Percentiles rank a stretch among this genome's conserved stretches.
Evolutionary conservation across 2,888 invertebrate species (phyloP).

Genomic region (Pycnomerus fuliginosus): DNA sequence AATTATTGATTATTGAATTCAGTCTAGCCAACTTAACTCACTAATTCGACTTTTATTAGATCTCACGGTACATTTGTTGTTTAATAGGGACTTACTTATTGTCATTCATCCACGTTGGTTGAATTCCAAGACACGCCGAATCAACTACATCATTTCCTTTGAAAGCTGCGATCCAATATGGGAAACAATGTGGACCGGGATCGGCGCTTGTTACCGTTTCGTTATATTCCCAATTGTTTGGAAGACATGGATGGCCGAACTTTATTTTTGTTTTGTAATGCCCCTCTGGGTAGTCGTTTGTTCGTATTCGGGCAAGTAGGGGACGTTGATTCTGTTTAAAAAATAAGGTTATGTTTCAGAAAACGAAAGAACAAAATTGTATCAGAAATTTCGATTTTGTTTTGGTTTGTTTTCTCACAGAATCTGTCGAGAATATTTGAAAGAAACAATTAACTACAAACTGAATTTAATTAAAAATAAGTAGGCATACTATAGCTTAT

Average conservation of each 20-base stretch:
- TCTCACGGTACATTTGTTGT: too few relatives aligned
- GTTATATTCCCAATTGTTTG: conserved; percentile 61
- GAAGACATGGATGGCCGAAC: conserved; percentile 58
- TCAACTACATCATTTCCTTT: conserved; percentile 59
- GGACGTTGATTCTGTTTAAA: conserved; percentile 51
- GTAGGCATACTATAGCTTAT: too few relatives aligned
- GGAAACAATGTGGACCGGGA: conserved; percentile 61
- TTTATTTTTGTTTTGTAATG: conserved; percentile 57
- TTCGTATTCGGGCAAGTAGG: conserved; percentile 49
- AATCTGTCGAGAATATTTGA: too few relatives aligned
- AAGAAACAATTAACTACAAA: too few relatives aligned
- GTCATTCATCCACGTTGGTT: conserved; percentile 85
- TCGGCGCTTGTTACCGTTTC: conserved; percentile 42
- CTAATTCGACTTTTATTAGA: too few relatives aligned
- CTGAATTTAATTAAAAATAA: too few relatives aligned
- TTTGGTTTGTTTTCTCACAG: too few relatives aligned
- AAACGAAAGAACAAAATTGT: too few relatives aligned
- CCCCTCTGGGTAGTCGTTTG: conserved; percentile 51
- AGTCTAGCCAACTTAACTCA: too few relatives aligned
- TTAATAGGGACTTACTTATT: conserved; percentile 50
- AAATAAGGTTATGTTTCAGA: too few relatives aligned
- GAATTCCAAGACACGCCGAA: conserved; percentile 72
- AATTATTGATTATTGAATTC: too few relatives aligned
- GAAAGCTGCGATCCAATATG: conserved; percentile 69
- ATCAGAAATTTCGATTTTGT: too few relatives aligned